Percentiles rank a stretch among this genome's conserved stretches.
Evolutionary conservation across 2,113 vertebrate genomes (phyloP).

Genomic region (Haemorhous mexicanus): DNA sequence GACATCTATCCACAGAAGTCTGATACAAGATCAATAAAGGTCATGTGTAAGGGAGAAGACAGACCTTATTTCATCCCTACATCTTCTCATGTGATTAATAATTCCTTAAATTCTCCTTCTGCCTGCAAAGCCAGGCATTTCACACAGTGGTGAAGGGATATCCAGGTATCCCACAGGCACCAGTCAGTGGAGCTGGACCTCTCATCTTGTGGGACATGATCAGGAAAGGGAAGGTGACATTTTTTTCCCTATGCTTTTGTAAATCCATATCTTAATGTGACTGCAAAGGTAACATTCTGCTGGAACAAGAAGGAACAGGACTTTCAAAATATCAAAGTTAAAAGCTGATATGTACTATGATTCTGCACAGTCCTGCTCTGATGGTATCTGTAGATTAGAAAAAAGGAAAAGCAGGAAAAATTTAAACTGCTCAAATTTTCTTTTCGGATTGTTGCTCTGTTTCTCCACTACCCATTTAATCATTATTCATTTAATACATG

Average conservation of each 20-base stretch:
- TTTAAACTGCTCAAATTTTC: neutral
- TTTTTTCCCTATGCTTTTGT: neutral
- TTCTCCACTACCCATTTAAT: neutral
- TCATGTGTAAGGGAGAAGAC: neutral
- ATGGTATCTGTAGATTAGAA: neutral
- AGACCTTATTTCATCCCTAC: neutral
- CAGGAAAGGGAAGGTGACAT: neutral
- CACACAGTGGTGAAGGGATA: neutral
- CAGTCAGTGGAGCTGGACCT: neutral
- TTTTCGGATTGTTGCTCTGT: neutral
- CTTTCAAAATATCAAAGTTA: neutral
- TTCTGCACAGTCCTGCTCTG: neutral
- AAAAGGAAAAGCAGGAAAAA: neutral
- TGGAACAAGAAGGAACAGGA: neutral
- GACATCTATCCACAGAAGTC: neutral
- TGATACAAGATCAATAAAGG: neutral
- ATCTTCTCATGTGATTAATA: neutral
- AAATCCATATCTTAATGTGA: neutral
- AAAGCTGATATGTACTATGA: neutral
- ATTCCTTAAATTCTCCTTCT: neutral
- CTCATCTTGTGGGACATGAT: neutral
- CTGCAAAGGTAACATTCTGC: neutral
- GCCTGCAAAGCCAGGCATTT: neutral
- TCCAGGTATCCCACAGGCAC: neutral
- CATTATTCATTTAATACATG: neutral